Evolutionary conservation across 2,113 vertebrate genomes (phyloP).

Genomic region (Numida meleagris): DNA sequence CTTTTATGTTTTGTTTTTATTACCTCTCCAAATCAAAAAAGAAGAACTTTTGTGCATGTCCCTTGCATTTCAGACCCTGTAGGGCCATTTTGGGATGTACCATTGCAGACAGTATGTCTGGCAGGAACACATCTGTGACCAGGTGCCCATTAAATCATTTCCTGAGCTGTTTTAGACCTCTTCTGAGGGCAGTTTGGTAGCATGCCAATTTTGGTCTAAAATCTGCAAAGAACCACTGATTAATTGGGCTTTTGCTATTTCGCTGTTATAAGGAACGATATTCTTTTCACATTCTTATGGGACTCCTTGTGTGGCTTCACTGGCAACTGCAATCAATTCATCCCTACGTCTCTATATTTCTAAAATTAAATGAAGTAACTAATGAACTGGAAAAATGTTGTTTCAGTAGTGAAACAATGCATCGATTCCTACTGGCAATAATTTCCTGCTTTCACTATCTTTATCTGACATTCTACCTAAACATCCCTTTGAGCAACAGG

Average conservation of each 20-base stretch:
- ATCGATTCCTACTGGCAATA: neutral
- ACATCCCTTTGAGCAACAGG: neutral
- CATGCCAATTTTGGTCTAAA: slow-evolving; percentile 53
- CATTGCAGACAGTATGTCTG: slow-evolving; percentile 58
- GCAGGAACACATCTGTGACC: slow-evolving; percentile 66
- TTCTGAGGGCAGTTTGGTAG: slow-evolving; percentile 66
- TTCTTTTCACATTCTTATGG: slow-evolving; percentile 25
- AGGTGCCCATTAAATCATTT: slow-evolving; percentile 72
- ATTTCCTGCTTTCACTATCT: neutral
- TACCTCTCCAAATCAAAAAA: slow-evolving; percentile 16
- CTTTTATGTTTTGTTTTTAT: slow-evolving; percentile 20
- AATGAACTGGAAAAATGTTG: slow-evolving; percentile 18
- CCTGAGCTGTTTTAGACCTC: slow-evolving; percentile 67
- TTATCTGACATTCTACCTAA: neutral
- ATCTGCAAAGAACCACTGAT: slow-evolving; percentile 60
- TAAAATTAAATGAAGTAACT: slow-evolving; percentile 24
- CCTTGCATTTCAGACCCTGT: slow-evolving; percentile 34
- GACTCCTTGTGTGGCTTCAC: slow-evolving; percentile 30
- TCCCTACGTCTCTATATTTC: neutral
- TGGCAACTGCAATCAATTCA: slow-evolving; percentile 21
- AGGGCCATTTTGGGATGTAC: slow-evolving; percentile 60
- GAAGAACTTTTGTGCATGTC: neutral
- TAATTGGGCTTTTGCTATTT: slow-evolving; percentile 55
- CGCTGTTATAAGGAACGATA: neutral
- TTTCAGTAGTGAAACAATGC: neutral